A percentile compares a stretch with the other conserved stretches of the same genome.
These are phyloP conservation scores for Turnix velox DNA, from an alignment of 2,113 vertebrate genomes.

Conservation along the genomic window DNA sequence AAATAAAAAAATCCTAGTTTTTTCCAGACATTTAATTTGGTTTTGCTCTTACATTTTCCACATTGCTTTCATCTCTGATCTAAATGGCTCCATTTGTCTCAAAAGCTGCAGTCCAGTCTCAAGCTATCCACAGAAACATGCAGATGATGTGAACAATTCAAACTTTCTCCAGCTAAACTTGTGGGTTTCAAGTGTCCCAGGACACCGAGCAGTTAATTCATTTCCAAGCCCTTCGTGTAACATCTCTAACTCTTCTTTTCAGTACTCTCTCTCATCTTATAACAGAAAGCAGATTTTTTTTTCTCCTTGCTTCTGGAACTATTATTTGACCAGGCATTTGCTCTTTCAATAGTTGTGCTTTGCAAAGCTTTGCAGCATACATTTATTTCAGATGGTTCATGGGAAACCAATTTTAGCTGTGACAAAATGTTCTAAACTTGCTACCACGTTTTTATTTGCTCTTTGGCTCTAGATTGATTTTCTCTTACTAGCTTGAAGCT, in stretches of 20 bases:
- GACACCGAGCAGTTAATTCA: background rate
- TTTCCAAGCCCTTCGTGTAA: background rate
- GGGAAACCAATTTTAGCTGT: slow-evolving; percentile 53
- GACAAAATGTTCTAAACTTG: slow-evolving; percentile 64
- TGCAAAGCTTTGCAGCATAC: background rate
- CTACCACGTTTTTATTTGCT: slow-evolving; percentile 56
- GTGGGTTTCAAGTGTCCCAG: background rate
- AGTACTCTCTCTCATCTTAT: background rate
- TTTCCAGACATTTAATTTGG: background rate
- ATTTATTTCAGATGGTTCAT: slow-evolving; percentile 34
- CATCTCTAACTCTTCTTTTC: background rate
- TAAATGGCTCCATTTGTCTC: background rate
- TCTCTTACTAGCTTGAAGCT: slow-evolving; percentile 47
- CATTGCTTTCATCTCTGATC: background rate
- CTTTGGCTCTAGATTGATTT: slow-evolving; percentile 53
- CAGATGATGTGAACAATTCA: background rate
- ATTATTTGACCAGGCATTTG: background rate
- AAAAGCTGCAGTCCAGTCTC: background rate
- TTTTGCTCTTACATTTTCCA: background rate
- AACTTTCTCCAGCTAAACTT: background rate
- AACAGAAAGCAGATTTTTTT: slow-evolving; percentile 3
- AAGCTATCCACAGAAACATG: background rate
- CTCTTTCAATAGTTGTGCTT: background rate
- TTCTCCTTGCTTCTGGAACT: background rate
- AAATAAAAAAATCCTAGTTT: background rate